phyloP scores from a whole-genome alignment of 2,888 invertebrate genomes.

The Caenorhabditis sp. region DNA sequence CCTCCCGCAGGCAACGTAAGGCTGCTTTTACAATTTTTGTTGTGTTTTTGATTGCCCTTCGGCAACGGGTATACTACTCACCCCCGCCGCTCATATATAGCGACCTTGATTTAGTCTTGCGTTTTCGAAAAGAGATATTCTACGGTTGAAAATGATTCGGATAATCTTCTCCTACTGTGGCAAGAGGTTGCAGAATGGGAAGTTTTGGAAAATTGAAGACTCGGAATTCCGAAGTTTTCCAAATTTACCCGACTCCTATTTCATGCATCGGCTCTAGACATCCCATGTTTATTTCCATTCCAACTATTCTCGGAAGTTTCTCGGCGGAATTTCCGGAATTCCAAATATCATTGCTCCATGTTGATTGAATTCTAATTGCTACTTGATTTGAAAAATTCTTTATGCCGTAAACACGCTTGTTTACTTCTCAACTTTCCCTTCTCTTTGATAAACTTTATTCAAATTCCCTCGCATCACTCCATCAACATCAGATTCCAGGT shows the following conservation, averaged over 20 bases:
- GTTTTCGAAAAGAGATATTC: conserved; percentile 14
- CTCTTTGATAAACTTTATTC: no score
- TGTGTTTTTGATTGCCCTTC: conserved; percentile 2
- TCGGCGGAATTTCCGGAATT: no score
- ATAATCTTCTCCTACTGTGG: not conserved
- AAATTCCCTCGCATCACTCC: no score
- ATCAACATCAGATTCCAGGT: no score
- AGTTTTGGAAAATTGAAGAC: no score
- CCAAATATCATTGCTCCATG: not conserved
- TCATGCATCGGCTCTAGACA: no score
- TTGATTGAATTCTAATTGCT: not conserved
- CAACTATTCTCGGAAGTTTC: no score
- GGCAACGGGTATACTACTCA: conserved; percentile 6
- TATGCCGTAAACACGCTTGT: no score
- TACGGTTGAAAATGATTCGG: no score
- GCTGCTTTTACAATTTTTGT: conserved; percentile 33
- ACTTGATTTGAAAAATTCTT: not conserved
- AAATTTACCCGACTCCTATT: no score
- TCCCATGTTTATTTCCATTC: no score
- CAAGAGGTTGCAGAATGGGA: not conserved
- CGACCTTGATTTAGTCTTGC: conserved; percentile 43
- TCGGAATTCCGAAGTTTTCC: no score
- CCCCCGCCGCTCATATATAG: conserved; percentile 10
- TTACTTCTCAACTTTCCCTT: not conserved
- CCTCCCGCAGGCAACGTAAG: conserved; percentile 40